Percentiles rank a stretch among this genome's conserved stretches.
Conservation (phyloP, 1,140 invertebrate species). For the Maniola jurtina region DNA sequence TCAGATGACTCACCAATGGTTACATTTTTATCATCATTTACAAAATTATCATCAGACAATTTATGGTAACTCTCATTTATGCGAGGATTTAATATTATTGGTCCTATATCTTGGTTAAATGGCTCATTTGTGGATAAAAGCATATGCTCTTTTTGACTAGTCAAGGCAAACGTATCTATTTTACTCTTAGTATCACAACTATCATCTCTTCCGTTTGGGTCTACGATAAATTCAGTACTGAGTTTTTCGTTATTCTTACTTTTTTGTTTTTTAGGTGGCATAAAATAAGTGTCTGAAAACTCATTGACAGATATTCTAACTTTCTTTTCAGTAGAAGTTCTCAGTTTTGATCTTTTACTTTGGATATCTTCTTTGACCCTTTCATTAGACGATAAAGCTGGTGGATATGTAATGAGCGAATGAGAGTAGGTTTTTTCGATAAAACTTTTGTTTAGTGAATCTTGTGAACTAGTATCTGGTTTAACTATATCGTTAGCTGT, state of each 20-base stretch:
- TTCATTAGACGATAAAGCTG: conserved; percentile 29
- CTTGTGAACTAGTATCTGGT: neutral
- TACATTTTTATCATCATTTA: neutral
- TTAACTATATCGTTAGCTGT: neutral
- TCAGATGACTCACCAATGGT: neutral
- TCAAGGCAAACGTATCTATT: neutral
- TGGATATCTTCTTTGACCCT: conserved; percentile 16
- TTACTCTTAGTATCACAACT: neutral
- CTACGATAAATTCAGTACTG: neutral
- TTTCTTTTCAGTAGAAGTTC: conserved; percentile 34
- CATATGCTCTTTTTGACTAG: neutral
- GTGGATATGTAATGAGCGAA: conserved; percentile 54
- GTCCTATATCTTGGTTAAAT: neutral
- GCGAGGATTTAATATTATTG: neutral
- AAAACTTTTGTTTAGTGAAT: conserved; percentile 1
- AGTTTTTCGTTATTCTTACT: neutral
- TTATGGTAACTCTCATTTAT: neutral
- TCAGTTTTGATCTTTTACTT: conserved; percentile 29
- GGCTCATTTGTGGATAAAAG: neutral
- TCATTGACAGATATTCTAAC: conserved; percentile 36
- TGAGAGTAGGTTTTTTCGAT: conserved; percentile 36
- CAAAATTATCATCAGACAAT: too few relatives aligned
- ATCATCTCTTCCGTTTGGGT: neutral
- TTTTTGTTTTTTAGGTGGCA: conserved; percentile 35
- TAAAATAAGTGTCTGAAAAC: conserved; percentile 40